Evolutionary conservation across 2,888 invertebrate species (phyloP).

Genomic region (Crematogaster levior): DNA sequence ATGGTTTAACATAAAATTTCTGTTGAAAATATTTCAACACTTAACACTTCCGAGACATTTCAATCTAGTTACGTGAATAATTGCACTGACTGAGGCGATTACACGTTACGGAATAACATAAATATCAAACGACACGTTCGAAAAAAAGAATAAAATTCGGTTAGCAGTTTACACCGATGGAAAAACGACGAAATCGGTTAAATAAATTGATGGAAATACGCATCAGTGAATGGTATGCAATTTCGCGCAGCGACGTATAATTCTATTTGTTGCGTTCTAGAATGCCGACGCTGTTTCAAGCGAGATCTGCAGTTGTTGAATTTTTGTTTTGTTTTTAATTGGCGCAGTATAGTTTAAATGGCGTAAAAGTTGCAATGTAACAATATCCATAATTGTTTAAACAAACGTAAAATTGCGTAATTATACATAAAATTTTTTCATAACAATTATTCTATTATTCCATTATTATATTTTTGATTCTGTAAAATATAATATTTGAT

Average conservation of each 20-base stretch:
- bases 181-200: conserved; percentile 33
- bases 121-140: conserved; percentile 26
- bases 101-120: conserved; percentile 25
- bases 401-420: conserved; percentile 17
- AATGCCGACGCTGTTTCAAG: conserved; percentile 32
- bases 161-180: conserved; percentile 31
- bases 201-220: conserved; percentile 49
- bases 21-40: conserved; percentile 20
- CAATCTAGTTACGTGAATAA: conserved; percentile 40
- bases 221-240: conserved; percentile 43
- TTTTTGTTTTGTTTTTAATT: conserved; percentile 42
- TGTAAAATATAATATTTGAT: conserved; percentile 3
- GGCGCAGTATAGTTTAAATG: conserved; percentile 16
- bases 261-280: conserved; percentile 45
- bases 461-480: conserved; percentile 22
- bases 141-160: conserved; percentile 32
- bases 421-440: conserved; percentile 11
- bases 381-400: conserved; percentile 40
- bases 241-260: conserved; percentile 42
- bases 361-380: conserved; percentile 28
- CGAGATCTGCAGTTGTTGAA: conserved; percentile 25
- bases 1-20: conserved; percentile 27
- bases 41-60: conserved; percentile 33
- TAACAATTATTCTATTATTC: conserved; percentile 23
- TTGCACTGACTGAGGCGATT: conserved; percentile 26